Percentiles rank a stretch among this genome's conserved stretches.
phyloP scores from a whole-genome alignment of 2,797 vertebrate species.

The Anguilla megastoma region DNA sequence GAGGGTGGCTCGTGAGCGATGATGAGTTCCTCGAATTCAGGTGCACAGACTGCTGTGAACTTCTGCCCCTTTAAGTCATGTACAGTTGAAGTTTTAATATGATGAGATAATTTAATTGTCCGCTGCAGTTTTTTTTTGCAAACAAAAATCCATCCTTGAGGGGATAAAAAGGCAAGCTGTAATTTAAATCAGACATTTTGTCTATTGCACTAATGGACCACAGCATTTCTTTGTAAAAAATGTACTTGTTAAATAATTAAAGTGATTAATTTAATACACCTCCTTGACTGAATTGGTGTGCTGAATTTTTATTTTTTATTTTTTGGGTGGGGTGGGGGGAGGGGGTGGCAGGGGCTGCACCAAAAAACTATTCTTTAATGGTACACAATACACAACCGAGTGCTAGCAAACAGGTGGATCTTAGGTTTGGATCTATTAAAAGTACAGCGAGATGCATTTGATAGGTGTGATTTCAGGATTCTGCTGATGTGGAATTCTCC shows the following conservation, averaged over 20 bases:
- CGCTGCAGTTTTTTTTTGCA: slow-evolving; percentile 45
- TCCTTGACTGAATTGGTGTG: slow-evolving; percentile 56
- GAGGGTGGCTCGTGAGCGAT: slow-evolving; percentile 42
- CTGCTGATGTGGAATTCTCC: neutral
- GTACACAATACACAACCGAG: neutral
- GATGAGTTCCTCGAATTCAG: neutral
- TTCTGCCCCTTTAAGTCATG: slow-evolving; percentile 45
- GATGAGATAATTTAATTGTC: neutral
- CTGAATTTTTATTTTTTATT: neutral
- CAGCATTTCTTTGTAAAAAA: slow-evolving; percentile 76
- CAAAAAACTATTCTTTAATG: neutral
- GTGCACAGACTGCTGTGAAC: neutral
- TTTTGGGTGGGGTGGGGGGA: no score
- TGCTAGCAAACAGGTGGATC: neutral
- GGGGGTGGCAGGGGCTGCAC: no score
- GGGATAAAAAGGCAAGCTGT: slow-evolving; percentile 64
- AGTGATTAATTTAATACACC: slow-evolving; percentile 82
- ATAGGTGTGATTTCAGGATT: neutral
- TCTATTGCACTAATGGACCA: slow-evolving; percentile 78
- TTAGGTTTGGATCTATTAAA: neutral
- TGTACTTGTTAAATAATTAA: slow-evolving; percentile 78
- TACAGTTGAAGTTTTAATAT: slow-evolving; percentile 33
- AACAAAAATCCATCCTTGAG: slow-evolving; percentile 51
- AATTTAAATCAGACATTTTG: slow-evolving; percentile 69
- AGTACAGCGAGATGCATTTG: neutral